Evolutionary conservation across 2,888 invertebrate genomes (phyloP).

Genomic region (Drosophila mercatorum): DNA sequence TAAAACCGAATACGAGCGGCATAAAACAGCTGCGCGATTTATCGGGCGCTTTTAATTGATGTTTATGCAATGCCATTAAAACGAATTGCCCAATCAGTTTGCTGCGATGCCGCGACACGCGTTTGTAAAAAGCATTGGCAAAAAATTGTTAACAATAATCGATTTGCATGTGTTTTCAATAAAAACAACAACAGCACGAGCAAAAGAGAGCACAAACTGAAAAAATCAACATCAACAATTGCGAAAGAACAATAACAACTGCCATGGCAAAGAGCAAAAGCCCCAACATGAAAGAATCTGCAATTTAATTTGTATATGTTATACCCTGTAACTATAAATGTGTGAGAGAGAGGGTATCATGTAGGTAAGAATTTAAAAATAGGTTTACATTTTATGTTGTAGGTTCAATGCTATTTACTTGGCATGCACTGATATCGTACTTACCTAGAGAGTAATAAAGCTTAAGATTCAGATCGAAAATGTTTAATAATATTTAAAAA

Average conservation of each 20-base stretch:
- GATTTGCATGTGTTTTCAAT: slow-evolving; percentile 71
- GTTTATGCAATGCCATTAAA: slow-evolving; percentile 73
- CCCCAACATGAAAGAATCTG: slow-evolving; percentile 42
- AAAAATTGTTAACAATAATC: slow-evolving; percentile 73
- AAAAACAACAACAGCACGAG: slow-evolving; percentile 22
- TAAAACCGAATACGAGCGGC: slow-evolving; percentile 9
- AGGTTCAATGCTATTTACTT: too few relatives aligned
- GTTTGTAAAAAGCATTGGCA: slow-evolving; percentile 51
- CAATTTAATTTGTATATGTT: slow-evolving; percentile 54
- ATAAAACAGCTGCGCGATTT: slow-evolving; percentile 54
- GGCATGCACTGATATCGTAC: too few relatives aligned
- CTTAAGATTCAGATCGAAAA: too few relatives aligned
- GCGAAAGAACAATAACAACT: slow-evolving; percentile 22
- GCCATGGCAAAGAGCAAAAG: slow-evolving; percentile 28
- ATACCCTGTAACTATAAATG: slow-evolving; percentile 27
- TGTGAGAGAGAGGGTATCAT: neutral
- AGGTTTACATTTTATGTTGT: too few relatives aligned
- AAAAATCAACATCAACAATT: slow-evolving; percentile 25
- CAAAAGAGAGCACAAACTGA: slow-evolving; percentile 25
- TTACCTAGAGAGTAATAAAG: too few relatives aligned
- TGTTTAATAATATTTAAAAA: too few relatives aligned
- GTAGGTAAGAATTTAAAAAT: neutral
- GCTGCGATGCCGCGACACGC: slow-evolving; percentile 23
- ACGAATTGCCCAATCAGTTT: slow-evolving; percentile 52
- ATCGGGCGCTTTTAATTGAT: slow-evolving; percentile 66